Conservation (phyloP, 1,140 invertebrate genomes). For the Sinonovacula constricta region DNA sequence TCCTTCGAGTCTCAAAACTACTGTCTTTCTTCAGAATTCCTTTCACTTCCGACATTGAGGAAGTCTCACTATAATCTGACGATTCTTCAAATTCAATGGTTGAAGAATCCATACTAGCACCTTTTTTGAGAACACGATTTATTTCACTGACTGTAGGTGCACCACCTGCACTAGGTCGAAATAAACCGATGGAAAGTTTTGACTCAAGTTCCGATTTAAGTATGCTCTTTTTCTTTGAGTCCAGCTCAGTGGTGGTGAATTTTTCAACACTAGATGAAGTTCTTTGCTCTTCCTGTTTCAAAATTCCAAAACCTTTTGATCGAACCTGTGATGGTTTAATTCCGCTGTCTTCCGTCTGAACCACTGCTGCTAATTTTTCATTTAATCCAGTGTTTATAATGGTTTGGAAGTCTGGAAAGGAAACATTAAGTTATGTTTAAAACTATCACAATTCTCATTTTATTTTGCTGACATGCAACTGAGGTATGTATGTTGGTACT, state of each 20-base stretch:
- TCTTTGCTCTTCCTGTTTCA: constrained; percentile 34
- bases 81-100: too few relatives aligned
- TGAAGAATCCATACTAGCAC: too few relatives aligned
- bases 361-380: too few relatives aligned
- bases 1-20: constrained; percentile 63
- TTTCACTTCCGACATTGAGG: constrained; percentile 49
- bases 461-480: too few relatives aligned
- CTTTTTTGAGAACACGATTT: constrained; percentile 38
- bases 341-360: too few relatives aligned
- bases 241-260: constrained; percentile 17
- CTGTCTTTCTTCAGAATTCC: constrained; percentile 68
- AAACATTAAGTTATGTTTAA: too few relatives aligned
- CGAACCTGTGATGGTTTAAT: constrained; percentile 36
- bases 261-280: constrained; percentile 31
- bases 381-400: too few relatives aligned
- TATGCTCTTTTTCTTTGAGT: constrained; percentile 40
- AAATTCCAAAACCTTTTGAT: constrained; percentile 42
- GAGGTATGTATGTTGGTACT: too few relatives aligned
- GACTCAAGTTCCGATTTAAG: constrained; percentile 37
- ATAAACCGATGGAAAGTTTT: constrained; percentile 19
- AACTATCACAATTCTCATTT: too few relatives aligned
- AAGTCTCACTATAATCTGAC: constrained; percentile 37
- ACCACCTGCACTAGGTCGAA: constrained; percentile 13
- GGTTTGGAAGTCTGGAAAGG: too few relatives aligned
- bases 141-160: constrained; percentile 33